Percentiles rank a stretch among this genome's conserved stretches.
phyloP scores from a whole-genome alignment of 2,113 vertebrate species.

The Cryptotis parvus region DNA sequence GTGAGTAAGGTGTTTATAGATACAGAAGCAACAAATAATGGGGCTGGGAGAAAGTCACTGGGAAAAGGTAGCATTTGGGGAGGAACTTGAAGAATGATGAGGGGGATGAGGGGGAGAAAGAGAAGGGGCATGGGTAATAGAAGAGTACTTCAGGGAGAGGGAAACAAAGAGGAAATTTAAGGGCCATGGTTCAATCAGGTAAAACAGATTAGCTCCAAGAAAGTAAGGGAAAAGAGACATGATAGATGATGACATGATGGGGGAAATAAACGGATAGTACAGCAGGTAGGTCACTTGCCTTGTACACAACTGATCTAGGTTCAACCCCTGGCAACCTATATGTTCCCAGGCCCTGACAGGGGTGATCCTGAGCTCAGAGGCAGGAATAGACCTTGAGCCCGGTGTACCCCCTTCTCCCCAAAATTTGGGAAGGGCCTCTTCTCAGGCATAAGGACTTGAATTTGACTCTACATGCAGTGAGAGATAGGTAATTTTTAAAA shows the following conservation, averaged over 20 bases:
- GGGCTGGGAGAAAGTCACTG: background rate
- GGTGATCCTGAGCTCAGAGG: too few relatives aligned
- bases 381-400: too few relatives aligned
- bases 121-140: background rate
- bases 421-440: background rate
- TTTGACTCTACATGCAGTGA: background rate
- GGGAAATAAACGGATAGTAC: background rate
- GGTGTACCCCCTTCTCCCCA: too few relatives aligned
- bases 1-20: conserved; percentile 34
- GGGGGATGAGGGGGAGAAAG: background rate
- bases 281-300: too few relatives aligned
- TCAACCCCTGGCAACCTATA: too few relatives aligned
- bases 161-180: background rate
- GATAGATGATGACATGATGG: background rate
- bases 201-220: conserved; percentile 1
- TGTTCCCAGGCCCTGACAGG: too few relatives aligned
- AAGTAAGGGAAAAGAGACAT: background rate
- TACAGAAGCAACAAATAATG: background rate
- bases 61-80: background rate
- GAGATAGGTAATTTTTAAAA: background rate
- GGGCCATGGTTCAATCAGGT: background rate
- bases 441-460: background rate
- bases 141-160: background rate
- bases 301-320: too few relatives aligned
- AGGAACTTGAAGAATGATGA: conserved; percentile 9